phyloP scores from a whole-genome alignment of 2,888 invertebrate species.

The Ethmia dodecea region DNA sequence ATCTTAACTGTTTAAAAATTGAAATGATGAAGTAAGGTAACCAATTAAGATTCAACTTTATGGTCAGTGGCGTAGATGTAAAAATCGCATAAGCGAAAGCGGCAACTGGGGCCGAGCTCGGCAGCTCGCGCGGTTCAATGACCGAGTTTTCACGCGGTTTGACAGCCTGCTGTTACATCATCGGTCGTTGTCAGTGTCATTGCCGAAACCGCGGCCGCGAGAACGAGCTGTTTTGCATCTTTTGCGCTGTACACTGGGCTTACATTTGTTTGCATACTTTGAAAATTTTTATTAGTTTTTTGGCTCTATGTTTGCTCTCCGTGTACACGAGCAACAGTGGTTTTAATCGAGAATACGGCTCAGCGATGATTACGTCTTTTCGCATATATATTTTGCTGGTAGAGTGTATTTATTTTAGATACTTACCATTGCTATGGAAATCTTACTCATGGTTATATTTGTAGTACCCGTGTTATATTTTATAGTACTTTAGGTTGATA shows the following conservation, averaged over 20 bases:
- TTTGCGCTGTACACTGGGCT: slow-evolving; percentile 38
- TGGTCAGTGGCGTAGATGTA: slow-evolving; percentile 42
- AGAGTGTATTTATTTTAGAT: neutral
- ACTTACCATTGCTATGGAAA: too few relatives aligned
- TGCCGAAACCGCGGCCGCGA: slow-evolving; percentile 61
- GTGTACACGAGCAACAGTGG: slow-evolving; percentile 4
- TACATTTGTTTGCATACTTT: slow-evolving; percentile 40
- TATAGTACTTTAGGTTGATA: too few relatives aligned
- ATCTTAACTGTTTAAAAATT: slow-evolving; percentile 13
- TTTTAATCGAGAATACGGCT: neutral
- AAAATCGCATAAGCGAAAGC: slow-evolving; percentile 67
- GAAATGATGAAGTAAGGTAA: slow-evolving; percentile 26
- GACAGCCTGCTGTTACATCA: slow-evolving; percentile 77
- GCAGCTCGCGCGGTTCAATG: slow-evolving; percentile 66
- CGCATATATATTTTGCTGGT: neutral
- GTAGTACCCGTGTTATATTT: too few relatives aligned
- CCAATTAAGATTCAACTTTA: slow-evolving; percentile 57
- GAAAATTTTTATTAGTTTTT: slow-evolving; percentile 17
- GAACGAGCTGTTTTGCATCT: slow-evolving; percentile 51
- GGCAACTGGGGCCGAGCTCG: slow-evolving; percentile 43
- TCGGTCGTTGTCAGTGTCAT: slow-evolving; percentile 76
- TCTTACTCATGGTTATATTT: too few relatives aligned
- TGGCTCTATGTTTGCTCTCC: slow-evolving; percentile 22
- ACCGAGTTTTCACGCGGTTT: slow-evolving; percentile 77
- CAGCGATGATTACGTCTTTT: neutral